Evolutionary conservation across 2,113 vertebrate species (phyloP), one percentile per base, ranked within the genome.

Genomic region (Melanostigma gelatinosum): DNA sequence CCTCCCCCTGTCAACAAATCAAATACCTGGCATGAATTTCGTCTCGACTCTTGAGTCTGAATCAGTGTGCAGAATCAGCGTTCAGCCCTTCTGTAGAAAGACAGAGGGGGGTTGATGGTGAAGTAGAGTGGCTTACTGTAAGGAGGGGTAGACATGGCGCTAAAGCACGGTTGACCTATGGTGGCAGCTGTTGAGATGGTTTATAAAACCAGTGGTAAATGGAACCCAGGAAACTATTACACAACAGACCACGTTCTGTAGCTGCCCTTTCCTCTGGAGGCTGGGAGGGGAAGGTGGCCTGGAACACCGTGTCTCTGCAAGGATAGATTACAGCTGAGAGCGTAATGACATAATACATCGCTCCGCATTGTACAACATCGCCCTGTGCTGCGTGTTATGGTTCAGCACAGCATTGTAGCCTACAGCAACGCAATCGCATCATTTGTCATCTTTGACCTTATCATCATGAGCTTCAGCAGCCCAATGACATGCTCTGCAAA

Each of bases 11-110:
- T 65, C 71, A 79, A 44, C 60, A 62, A 66, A 80, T 72, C 82
- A 89, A 91, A 92, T 73, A 85, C 57, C 78, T 74, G 58, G 50
- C 73, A 67, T 79, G 29, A 77, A 88, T 86, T 81, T 74, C 1
- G 32, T 84, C 70, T 77, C 74, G 72, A 78, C 87, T 72, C 79
- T 68, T 62, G 32, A 85, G 69, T 63, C 78, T 61, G 79, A 85
- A 88, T 91, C 86, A 84, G 72, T 86, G 85, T 86, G 83, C 83
- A 63, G 32, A 63, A 72, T 57, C 81, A 73, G 72, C 58, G 54
- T 74, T 78, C 70, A 82, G 65, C 62, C 20, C 61, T 50, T 60
- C 78, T 76, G 72, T 67, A 64, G 27, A 74, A 38, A 77, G 78
- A 77, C 6, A 4, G 73, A 22, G 32, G 50, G 58, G 69, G 65